Percentiles rank a stretch among this genome's conserved stretches.
Conservation (phyloP, 2,113 vertebrate species). For the Ammodramus savannarum region DNA sequence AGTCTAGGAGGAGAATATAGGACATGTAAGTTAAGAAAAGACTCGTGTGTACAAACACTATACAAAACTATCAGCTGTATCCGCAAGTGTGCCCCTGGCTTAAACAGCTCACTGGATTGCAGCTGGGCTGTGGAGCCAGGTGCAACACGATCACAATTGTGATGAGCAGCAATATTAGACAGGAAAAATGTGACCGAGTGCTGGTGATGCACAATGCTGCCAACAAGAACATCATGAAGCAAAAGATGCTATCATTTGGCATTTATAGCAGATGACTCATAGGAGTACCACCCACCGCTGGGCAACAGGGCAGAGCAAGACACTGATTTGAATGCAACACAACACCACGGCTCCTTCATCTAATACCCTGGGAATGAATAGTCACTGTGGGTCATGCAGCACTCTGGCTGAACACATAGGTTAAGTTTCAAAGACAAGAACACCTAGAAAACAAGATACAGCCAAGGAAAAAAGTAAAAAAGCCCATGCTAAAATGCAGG, state of each 20-base stretch:
- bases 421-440: slow-evolving; percentile 20
- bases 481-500: neutral
- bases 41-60: neutral
- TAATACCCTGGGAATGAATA: neutral
- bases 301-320: slow-evolving; percentile 9
- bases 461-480: neutral
- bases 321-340: slow-evolving; percentile 36
- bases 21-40: neutral
- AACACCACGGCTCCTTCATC: slow-evolving; percentile 14
- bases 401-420: neutral
- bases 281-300: slow-evolving; percentile 10
- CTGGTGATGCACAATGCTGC: neutral
- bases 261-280: slow-evolving; percentile 61
- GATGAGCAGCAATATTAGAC: slow-evolving; percentile 1
- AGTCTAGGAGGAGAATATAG: neutral
- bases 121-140: neutral
- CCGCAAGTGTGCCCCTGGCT: neutral
- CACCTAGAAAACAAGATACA: neutral
- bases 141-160: neutral
- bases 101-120: neutral
- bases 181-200: slow-evolving; percentile 13
- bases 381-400: neutral
- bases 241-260: slow-evolving; percentile 55
- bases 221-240: slow-evolving; percentile 44
- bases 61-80: neutral